Conservation (phyloP, 2,888 invertebrate genomes). For the Aricia artaxerxes region DNA sequence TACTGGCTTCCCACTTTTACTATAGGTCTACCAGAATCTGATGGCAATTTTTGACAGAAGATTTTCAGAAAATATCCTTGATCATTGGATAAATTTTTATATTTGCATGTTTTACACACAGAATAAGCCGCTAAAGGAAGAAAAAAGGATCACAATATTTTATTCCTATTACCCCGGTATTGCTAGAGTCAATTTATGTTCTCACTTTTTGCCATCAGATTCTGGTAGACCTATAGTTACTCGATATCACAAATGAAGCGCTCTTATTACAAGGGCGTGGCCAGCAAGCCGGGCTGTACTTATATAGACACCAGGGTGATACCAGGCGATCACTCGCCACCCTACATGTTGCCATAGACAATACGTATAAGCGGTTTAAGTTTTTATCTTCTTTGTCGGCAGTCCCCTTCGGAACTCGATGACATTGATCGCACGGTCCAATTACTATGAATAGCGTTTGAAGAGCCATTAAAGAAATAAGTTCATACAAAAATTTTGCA, state of each 20-base stretch:
- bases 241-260: not conserved
- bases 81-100: too few relatives aligned
- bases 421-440: slow-evolving; percentile 43
- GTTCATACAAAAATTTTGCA: not conserved
- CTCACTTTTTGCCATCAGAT: too few relatives aligned
- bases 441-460: not conserved
- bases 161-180: too few relatives aligned
- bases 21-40: not conserved
- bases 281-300: slow-evolving; percentile 44
- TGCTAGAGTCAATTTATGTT: too few relatives aligned
- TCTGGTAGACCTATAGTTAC: too few relatives aligned
- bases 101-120: too few relatives aligned
- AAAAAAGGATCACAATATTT: too few relatives aligned
- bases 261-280: slow-evolving; percentile 65
- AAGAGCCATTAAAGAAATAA: slow-evolving; percentile 6
- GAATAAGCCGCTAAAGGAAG: too few relatives aligned
- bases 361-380: slow-evolving; percentile 73
- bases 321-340: slow-evolving; percentile 54
- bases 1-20: not conserved
- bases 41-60: too few relatives aligned
- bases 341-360: slow-evolving; percentile 63
- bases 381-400: slow-evolving; percentile 66
- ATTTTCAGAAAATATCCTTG: too few relatives aligned
- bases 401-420: slow-evolving; percentile 53
- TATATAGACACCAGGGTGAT: slow-evolving; percentile 42